These are phyloP conservation scores for Microcebus griseorufus DNA, from an alignment of 2,113 vertebrate genomes.

Conservation along the genomic window DNA sequence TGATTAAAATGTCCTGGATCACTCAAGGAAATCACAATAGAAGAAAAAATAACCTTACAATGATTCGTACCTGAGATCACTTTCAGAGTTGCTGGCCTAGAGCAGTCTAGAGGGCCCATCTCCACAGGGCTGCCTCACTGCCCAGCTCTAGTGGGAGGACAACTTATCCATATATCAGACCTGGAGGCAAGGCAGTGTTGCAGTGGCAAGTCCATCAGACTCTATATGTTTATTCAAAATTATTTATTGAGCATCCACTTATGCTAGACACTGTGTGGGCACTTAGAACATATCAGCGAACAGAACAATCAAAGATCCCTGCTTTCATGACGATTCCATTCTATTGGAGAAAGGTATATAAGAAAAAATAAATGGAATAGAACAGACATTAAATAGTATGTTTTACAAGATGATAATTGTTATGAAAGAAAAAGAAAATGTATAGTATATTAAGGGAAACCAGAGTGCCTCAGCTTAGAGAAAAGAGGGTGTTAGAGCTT, in stretches of 20 bases:
- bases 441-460: neutral
- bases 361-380: neutral
- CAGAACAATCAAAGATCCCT: neutral
- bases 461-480: neutral
- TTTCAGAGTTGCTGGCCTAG: neutral
- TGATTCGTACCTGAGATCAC: no score
- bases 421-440: neutral
- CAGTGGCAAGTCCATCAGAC: no score
- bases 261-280: neutral
- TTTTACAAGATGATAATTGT: neutral
- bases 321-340: neutral
- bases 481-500: neutral
- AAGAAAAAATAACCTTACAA: no score
- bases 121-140: neutral
- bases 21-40: neutral
- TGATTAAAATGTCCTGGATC: neutral
- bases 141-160: neutral
- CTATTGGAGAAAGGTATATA: neutral
- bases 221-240: neutral
- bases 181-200: neutral
- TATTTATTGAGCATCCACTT: neutral
- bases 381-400: neutral
- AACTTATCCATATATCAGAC: rapidly evolving
- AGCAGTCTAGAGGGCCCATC: neutral
- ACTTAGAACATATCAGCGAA: neutral